These are phyloP conservation scores for Phyllostomus discolor DNA, from an alignment of 2,113 vertebrate species.

Conservation along the genomic window DNA sequence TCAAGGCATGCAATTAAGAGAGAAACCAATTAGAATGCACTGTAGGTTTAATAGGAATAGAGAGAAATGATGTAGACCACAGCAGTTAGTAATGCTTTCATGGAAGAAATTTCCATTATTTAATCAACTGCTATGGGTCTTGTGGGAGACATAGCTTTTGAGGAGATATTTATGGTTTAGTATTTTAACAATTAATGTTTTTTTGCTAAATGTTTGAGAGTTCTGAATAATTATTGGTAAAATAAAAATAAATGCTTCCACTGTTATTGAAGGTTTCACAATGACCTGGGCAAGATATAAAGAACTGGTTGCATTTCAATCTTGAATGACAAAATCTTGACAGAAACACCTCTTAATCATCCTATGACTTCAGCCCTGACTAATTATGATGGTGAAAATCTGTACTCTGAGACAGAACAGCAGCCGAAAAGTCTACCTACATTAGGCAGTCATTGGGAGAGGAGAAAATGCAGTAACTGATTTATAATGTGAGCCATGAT, in stretches of 20 bases:
- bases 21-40: background rate
- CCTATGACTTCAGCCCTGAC: background rate
- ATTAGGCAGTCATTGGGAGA: background rate
- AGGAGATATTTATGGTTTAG: background rate
- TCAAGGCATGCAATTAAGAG: background rate
- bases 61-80: background rate
- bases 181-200: conserved; percentile 29
- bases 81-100: background rate
- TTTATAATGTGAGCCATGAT: background rate
- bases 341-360: conserved; percentile 6
- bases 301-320: conserved; percentile 27
- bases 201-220: conserved; percentile 24
- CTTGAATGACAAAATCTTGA: conserved; percentile 13
- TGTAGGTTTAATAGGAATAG: background rate
- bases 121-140: background rate
- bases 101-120: background rate
- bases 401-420: background rate
- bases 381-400: conserved; percentile 5
- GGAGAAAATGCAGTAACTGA: conserved; percentile 6
- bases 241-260: background rate
- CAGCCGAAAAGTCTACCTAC: conserved; percentile 3
- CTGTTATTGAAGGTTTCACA: conserved; percentile 1
- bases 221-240: background rate
- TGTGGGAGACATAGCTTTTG: background rate
- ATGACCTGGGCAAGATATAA: background rate